These are phyloP conservation scores for Ectemnius lituratus DNA, from an alignment of 2,888 invertebrate genomes.

Conservation along the genomic window DNA sequence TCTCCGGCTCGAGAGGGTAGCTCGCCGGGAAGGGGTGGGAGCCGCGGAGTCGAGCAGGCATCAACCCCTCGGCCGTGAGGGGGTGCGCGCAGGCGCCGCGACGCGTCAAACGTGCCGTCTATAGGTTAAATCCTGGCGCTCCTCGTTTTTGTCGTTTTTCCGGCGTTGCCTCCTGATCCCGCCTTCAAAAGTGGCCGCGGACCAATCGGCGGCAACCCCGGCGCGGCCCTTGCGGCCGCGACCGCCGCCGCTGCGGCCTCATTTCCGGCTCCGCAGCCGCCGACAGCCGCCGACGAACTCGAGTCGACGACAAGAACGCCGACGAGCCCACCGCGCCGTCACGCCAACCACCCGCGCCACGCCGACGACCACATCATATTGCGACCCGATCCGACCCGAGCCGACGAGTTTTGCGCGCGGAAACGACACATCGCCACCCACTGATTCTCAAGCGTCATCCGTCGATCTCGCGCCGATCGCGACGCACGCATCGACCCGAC, in stretches of 20 bases:
- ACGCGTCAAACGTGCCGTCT: slow-evolving; percentile 76
- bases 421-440: not conserved
- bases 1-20: slow-evolving; percentile 9
- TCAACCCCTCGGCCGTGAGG: slow-evolving; percentile 41
- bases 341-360: not conserved
- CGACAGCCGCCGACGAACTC: not conserved
- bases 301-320: not conserved
- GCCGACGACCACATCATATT: not conserved
- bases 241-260: slow-evolving; percentile 30
- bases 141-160: slow-evolving; percentile 75
- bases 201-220: slow-evolving; percentile 70
- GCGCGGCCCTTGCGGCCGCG: slow-evolving; percentile 34
- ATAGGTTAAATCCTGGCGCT: slow-evolving; percentile 77
- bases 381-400: too few species aligned
- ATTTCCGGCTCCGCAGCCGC: not conserved
- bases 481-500: slow-evolving; percentile 3
- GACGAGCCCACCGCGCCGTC: not conserved
- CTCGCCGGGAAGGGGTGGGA: slow-evolving; percentile 21
- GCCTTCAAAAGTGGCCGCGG: slow-evolving; percentile 76
- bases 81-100: slow-evolving; percentile 69
- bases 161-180: slow-evolving; percentile 77
- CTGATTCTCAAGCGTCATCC: slow-evolving; percentile 5
- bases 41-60: slow-evolving; percentile 48
- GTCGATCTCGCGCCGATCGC: slow-evolving; percentile 9
- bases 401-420: slow-evolving; percentile 1